Percentiles rank a stretch among this genome's conserved stretches.
These are phyloP conservation scores for Okamejei kenojei DNA, from an alignment of 2,797 vertebrate genomes.

Conservation along the genomic window DNA sequence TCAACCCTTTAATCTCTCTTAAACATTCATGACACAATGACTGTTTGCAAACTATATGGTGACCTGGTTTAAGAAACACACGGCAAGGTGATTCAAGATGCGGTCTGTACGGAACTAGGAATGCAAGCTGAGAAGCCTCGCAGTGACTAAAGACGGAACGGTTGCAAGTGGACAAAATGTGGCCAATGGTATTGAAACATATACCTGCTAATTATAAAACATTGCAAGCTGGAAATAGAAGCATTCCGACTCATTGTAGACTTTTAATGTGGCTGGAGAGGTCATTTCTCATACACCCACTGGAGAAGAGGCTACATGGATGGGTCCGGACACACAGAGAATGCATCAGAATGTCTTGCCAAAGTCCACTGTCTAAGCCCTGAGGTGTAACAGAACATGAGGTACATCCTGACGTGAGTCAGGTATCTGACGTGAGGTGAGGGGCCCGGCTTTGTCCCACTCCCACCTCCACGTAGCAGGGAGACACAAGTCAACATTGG, in stretches of 20 bases:
- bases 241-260: not conserved
- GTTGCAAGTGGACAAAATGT: not conserved
- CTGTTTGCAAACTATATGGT: not conserved
- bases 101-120: not conserved
- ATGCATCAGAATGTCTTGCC: too few relatives aligned
- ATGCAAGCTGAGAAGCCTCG: not conserved
- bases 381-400: not conserved
- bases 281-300: too few relatives aligned
- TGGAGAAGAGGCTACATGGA: too few relatives aligned
- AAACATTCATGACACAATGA: too few relatives aligned
- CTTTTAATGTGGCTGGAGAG: not conserved
- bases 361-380: not conserved
- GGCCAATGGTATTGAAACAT: not conserved
- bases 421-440: too few relatives aligned
- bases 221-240: not conserved
- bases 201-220: not conserved
- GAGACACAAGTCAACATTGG: not conserved
- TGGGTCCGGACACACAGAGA: too few relatives aligned
- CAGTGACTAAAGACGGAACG: not conserved
- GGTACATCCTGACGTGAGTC: not conserved
- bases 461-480: not conserved
- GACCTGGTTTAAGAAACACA: constrained; percentile 11
- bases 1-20: too few relatives aligned
- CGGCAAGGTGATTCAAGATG: not conserved
- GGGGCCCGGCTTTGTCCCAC: not conserved